A percentile compares a stretch with the other conserved stretches of the same genome.
phyloP scores from a whole-genome alignment of 1,140 invertebrate species.

The Venustaconcha ellipsiformis region DNA sequence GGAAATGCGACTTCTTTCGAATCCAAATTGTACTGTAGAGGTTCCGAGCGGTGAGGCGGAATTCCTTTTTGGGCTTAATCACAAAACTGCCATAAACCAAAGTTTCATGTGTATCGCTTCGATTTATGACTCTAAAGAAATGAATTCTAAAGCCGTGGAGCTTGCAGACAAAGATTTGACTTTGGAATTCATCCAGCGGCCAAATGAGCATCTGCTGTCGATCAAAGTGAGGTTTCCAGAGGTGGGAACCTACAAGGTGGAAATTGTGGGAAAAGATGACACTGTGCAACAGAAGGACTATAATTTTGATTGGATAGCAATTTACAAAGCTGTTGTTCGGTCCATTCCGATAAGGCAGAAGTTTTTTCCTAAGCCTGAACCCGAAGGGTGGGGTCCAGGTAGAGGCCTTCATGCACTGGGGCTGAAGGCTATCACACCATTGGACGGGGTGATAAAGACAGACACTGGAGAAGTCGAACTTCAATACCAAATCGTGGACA shows the following conservation, averaged over 20 bases:
- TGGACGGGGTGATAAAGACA: slow-evolving; percentile 26
- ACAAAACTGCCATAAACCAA: slow-evolving; percentile 30
- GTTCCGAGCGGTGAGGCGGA: slow-evolving; percentile 49
- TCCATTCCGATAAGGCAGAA: slow-evolving; percentile 40
- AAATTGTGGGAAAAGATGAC: slow-evolving; percentile 55
- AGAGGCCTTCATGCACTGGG: slow-evolving; percentile 35
- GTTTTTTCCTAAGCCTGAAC: slow-evolving; percentile 46
- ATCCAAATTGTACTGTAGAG: slow-evolving; percentile 42
- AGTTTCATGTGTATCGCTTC: slow-evolving; percentile 44
- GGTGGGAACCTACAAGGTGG: slow-evolving; percentile 46
- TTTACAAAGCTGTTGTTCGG: slow-evolving; percentile 51
- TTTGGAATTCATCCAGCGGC: slow-evolving; percentile 51
- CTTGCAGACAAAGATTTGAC: slow-evolving; percentile 43
- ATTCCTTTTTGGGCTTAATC: slow-evolving; percentile 47
- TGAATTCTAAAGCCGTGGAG: slow-evolving; percentile 26
- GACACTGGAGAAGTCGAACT: slow-evolving; percentile 22
- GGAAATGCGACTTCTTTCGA: slow-evolving; percentile 47
- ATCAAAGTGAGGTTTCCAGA: slow-evolving; percentile 53
- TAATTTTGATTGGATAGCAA: slow-evolving; percentile 58
- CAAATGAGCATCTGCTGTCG: slow-evolving; percentile 42
- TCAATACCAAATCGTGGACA: slow-evolving; percentile 23
- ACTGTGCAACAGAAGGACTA: slow-evolving; percentile 39
- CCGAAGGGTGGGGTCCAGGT: slow-evolving; percentile 51
- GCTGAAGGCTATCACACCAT: slow-evolving; percentile 33
- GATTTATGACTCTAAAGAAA: slow-evolving; percentile 38